A percentile compares a stretch with the other conserved stretches of the same genome.
These are phyloP conservation scores for Hemicrepidius hirtus DNA, from an alignment of 2,888 invertebrate species.

Conservation along the genomic window DNA sequence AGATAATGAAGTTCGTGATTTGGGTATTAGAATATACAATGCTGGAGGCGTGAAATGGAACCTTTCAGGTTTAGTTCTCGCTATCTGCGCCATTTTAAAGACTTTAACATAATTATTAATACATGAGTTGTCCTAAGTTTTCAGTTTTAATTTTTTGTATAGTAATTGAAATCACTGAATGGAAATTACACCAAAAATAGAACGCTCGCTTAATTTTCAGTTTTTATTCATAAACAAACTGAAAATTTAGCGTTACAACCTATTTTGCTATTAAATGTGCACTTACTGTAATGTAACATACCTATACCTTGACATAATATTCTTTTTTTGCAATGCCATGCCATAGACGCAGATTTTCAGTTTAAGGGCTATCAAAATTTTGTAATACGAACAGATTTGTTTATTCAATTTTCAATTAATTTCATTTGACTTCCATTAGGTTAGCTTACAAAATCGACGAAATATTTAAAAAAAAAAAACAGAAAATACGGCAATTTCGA, in stretches of 20 bases:
- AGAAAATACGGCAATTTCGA: too few species aligned
- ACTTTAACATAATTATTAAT: constrained; percentile 58
- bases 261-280: constrained; percentile 52
- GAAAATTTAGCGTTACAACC: constrained; percentile 34
- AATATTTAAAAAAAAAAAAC: too few species aligned
- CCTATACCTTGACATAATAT: constrained; percentile 8
- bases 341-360: background rate
- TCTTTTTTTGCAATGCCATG: constrained; percentile 9
- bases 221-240: constrained; percentile 33
- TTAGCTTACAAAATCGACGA: too few species aligned
- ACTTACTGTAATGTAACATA: constrained; percentile 40
- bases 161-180: constrained; percentile 66
- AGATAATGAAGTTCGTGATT: constrained; percentile 67
- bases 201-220: constrained; percentile 33
- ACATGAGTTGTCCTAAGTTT: constrained; percentile 54
- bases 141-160: constrained; percentile 48
- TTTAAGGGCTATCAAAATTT: too few species aligned
- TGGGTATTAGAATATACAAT: constrained; percentile 64
- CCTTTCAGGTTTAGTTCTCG: constrained; percentile 40
- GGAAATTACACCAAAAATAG: constrained; percentile 66
- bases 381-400: too few species aligned
- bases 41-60: constrained; percentile 43
- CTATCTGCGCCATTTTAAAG: constrained; percentile 51
- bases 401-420: too few species aligned
- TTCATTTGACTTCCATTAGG: too few species aligned